These are phyloP conservation scores for Macrobrachium rosenbergii DNA, from an alignment of 1,140 invertebrate species.

Conservation along the genomic window DNA sequence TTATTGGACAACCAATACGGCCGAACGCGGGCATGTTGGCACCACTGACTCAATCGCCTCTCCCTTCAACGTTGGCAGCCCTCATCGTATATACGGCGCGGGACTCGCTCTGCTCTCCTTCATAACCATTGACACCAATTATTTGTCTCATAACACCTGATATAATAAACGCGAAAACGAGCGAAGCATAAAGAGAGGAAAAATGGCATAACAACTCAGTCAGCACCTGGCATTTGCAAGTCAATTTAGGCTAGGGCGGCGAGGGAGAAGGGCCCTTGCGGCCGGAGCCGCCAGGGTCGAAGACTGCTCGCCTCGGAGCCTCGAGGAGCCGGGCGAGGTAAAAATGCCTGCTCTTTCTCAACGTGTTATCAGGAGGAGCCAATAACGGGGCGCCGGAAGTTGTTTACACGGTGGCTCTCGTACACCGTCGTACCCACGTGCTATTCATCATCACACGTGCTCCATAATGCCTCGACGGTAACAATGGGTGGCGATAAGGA, in stretches of 20 bases:
- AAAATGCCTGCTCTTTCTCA: neutral
- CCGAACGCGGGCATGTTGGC: slow-evolving; percentile 11
- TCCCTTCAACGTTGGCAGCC: neutral
- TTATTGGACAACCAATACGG: too few relatives aligned
- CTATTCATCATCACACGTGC: too few relatives aligned
- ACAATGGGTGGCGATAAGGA: too few relatives aligned
- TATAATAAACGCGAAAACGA: neutral
- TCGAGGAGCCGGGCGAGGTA: neutral
- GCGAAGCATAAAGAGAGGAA: slow-evolving; percentile 7
- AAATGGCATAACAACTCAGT: slow-evolving; percentile 24
- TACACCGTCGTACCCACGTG: too few relatives aligned
- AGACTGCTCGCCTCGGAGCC: neutral
- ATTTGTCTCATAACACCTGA: too few relatives aligned
- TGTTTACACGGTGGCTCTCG: too few relatives aligned
- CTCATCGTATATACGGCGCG: too few relatives aligned
- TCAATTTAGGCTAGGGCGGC: neutral
- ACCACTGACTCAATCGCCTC: slow-evolving; percentile 9
- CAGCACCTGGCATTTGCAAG: slow-evolving; percentile 32
- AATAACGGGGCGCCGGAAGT: too few relatives aligned
- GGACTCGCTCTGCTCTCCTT: too few relatives aligned
- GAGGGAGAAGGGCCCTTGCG: neutral
- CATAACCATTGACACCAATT: too few relatives aligned
- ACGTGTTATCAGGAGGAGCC: slow-evolving; percentile 1
- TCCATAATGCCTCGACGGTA: too few relatives aligned
- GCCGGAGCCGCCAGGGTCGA: neutral